These are phyloP conservation scores for Danaus plexippus DNA, from an alignment of 1,140 invertebrate genomes.

Conservation along the genomic window DNA sequence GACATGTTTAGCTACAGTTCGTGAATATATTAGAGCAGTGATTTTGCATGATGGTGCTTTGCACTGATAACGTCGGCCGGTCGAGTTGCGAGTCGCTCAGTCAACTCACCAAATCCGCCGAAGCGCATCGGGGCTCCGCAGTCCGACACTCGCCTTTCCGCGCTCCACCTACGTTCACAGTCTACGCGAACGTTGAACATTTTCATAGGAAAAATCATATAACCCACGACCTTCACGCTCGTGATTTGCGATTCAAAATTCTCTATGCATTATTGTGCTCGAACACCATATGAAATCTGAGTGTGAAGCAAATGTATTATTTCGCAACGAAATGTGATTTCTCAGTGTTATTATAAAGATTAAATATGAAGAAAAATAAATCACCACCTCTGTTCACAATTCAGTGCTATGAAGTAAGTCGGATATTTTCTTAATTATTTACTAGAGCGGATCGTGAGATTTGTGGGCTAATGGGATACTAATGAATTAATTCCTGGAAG, in stretches of 20 bases:
- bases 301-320: slow-evolving; percentile 15
- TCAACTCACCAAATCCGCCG: slow-evolving; percentile 26
- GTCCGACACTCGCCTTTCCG: slow-evolving; percentile 7
- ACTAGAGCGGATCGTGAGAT: slow-evolving; percentile 1
- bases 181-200: slow-evolving; percentile 18
- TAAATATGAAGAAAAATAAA: slow-evolving; percentile 59
- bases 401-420: slow-evolving; percentile 73
- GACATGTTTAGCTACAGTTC: slow-evolving; percentile 11
- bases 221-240: slow-evolving; percentile 53
- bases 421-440: slow-evolving; percentile 5
- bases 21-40: slow-evolving; percentile 26
- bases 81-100: slow-evolving; percentile 16
- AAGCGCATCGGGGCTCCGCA: slow-evolving; percentile 20
- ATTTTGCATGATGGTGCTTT: slow-evolving; percentile 46
- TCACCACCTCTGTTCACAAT: slow-evolving; percentile 67
- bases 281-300: slow-evolving; percentile 5
- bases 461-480: background rate
- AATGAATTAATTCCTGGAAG: no score
- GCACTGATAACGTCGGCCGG: slow-evolving; percentile 53
- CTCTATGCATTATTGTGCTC: slow-evolving; percentile 21
- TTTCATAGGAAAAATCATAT: slow-evolving; percentile 22
- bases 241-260: slow-evolving; percentile 36
- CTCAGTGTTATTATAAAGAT: slow-evolving; percentile 4
- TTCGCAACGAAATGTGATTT: slow-evolving; percentile 20
- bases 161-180: slow-evolving; percentile 21